Evolutionary conservation across 1,140 invertebrate species (phyloP).

Genomic region (Hormaphis cornu): DNA sequence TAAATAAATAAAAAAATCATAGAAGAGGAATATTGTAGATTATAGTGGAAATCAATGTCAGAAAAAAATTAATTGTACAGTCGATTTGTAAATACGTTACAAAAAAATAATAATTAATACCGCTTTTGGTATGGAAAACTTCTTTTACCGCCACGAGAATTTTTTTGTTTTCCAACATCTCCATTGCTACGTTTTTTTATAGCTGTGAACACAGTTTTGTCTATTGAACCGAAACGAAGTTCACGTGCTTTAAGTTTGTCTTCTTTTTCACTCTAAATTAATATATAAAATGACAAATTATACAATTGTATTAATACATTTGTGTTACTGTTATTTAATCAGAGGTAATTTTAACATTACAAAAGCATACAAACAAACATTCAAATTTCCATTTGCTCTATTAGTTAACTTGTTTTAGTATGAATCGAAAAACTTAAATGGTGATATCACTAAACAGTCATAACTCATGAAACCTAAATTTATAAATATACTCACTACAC

Average conservation of each 20-base stretch:
- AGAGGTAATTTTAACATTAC: no score
- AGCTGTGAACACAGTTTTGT: slow-evolving; percentile 17
- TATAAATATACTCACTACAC: no score
- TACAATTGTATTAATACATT: neutral
- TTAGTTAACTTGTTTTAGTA: no score
- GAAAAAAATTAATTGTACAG: neutral
- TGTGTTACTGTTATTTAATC: no score
- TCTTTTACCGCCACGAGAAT: slow-evolving; percentile 3
- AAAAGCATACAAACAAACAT: no score
- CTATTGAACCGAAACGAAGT: slow-evolving; percentile 25
- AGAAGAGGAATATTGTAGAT: neutral
- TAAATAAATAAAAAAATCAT: neutral
- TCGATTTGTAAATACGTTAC: neutral
- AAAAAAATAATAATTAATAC: slow-evolving; percentile 20
- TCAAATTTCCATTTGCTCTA: no score
- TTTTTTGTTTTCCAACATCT: slow-evolving; percentile 23
- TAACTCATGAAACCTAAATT: no score
- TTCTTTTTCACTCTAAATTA: slow-evolving; percentile 16
- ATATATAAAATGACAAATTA: neutral
- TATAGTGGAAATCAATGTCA: slow-evolving; percentile 6
- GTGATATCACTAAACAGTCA: no score
- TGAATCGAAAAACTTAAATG: no score
- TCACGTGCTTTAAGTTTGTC: slow-evolving; percentile 26
- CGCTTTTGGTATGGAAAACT: slow-evolving; percentile 16
- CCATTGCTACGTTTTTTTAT: slow-evolving; percentile 16